A percentile compares a stretch with the other conserved stretches of the same genome.
These are phyloP conservation scores for Sebastes taczanowskii DNA, from an alignment of 2,797 vertebrate species.

Conservation along the genomic window DNA sequence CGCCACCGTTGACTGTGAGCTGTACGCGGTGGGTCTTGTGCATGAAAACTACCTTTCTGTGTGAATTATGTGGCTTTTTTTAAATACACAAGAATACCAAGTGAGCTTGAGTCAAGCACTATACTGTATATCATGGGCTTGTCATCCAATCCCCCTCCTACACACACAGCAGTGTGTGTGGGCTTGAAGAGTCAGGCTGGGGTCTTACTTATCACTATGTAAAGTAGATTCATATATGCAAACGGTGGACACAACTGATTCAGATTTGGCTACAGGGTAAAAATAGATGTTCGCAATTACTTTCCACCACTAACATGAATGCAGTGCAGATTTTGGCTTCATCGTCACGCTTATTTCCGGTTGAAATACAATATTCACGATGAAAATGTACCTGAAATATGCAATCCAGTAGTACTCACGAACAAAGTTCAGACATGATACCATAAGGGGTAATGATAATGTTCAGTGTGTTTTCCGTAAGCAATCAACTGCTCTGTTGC, in stretches of 20 bases:
- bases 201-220: slow-evolving; percentile 68
- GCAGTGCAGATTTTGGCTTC: not conserved
- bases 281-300: slow-evolving; percentile 38
- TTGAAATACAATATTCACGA: not conserved
- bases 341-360: slow-evolving; percentile 1
- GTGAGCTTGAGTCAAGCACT: slow-evolving; percentile 54
- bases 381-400: slow-evolving; percentile 5
- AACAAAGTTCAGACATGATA: not conserved
- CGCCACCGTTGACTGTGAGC: slow-evolving; percentile 1
- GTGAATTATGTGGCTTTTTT: slow-evolving; percentile 53
- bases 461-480: not conserved
- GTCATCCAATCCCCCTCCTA: slow-evolving; percentile 71
- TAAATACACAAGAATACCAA: slow-evolving; percentile 49
- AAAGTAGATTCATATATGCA: slow-evolving; percentile 68
- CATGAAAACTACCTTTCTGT: slow-evolving; percentile 30
- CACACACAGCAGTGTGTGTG: slow-evolving; percentile 65
- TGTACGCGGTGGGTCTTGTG: not conserved
- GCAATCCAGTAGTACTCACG: not conserved
- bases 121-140: slow-evolving; percentile 57
- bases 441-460: not conserved
- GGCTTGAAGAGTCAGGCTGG: slow-evolving; percentile 64
- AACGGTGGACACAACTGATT: slow-evolving; percentile 53
- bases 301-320: not conserved
- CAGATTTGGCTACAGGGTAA: slow-evolving; percentile 35
- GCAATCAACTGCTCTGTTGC: not conserved